Base-by-base conservation (phyloP, 2,113 vertebrate species). In the Apistogramma diplotaenia region DNA sequence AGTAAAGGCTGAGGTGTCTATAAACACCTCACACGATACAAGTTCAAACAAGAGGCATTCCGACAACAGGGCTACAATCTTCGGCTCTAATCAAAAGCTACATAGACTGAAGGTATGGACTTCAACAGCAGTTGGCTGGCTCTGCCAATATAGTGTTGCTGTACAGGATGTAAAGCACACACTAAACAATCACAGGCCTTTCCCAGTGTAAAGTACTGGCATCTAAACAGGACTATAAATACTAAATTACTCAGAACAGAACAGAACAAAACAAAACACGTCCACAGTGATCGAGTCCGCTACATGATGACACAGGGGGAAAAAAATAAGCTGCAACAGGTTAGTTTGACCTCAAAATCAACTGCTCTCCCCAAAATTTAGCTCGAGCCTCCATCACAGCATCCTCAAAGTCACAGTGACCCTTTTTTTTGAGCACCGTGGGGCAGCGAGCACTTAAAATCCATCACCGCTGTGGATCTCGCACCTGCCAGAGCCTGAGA, bases 201-300 rank as follows among this genome's bases (percentile, higher is more conserved):
- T 57, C 57, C 60, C 78, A 70, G 62, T 59, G 76, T 43, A 59
- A 6, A 40, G 67, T 75, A 59, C 15, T 15, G 25, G 8, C 18
- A 60, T 60, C 60, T 74, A 81, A 73, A 90, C 35, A 81, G 27
- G 71, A 81, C 65, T 62, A 62, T 70, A 79, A 76, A 79, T 87
- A 81, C 11, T 37, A 25, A 25, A 65, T 79, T 16, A 79, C 55
- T 54, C 49, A 57, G 33, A 35, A n/a, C 21, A 29, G 3, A 76
- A 65, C 81, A 75, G 43, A 31, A 82, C 33, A 80, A 81, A 85
- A 78, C 33, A 85, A 82, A 86, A 80, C 57, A 85, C 23, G 12
- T 90, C 88, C 92, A 94, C 94, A 95, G 92, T 93, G 93, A 90
- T 89, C 33, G 16, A 82, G 89, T 94, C 90, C 76, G 86, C 86